phyloP scores from a whole-genome alignment of 92 coral and sea anemone species.

The Heliopora coerulea region DNA sequence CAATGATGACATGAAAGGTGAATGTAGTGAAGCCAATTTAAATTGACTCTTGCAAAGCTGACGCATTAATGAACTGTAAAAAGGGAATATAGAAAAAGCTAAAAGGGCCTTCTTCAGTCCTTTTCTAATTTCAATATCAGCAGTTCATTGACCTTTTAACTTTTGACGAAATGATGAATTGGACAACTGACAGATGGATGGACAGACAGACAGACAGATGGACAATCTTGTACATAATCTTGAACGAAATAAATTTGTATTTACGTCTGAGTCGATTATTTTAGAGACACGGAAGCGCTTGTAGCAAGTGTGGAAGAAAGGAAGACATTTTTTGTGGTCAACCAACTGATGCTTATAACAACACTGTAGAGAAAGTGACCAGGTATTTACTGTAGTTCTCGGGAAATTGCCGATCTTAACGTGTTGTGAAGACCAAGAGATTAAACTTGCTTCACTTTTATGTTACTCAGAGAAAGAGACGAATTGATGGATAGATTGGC shows the following conservation, averaged over 20 bases:
- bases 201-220: slow-evolving; percentile 6
- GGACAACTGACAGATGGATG: too few species aligned
- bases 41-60: too few species aligned
- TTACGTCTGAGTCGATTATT: background rate
- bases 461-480: slow-evolving; percentile 69
- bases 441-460: background rate
- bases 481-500: slow-evolving; percentile 77
- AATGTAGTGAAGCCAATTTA: too few species aligned
- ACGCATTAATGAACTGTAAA: too few species aligned
- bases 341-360: slow-evolving; percentile 65
- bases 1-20: too few species aligned
- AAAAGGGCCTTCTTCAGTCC: too few species aligned
- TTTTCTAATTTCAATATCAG: too few species aligned
- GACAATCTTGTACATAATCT: background rate
- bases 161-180: too few species aligned
- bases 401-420: background rate
- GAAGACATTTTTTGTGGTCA: slow-evolving; percentile 63
- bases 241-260: background rate
- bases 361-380: slow-evolving; percentile 74
- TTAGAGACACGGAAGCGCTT: slow-evolving; percentile 37
- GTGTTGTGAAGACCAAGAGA: background rate
- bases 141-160: too few species aligned
- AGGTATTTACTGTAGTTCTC: slow-evolving; percentile 53
- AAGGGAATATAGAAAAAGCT: too few species aligned
- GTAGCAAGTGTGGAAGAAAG: slow-evolving; percentile 81